These are phyloP conservation scores for Danio aesculapii DNA, from an alignment of 2,797 vertebrate genomes.

Conservation along the genomic window DNA sequence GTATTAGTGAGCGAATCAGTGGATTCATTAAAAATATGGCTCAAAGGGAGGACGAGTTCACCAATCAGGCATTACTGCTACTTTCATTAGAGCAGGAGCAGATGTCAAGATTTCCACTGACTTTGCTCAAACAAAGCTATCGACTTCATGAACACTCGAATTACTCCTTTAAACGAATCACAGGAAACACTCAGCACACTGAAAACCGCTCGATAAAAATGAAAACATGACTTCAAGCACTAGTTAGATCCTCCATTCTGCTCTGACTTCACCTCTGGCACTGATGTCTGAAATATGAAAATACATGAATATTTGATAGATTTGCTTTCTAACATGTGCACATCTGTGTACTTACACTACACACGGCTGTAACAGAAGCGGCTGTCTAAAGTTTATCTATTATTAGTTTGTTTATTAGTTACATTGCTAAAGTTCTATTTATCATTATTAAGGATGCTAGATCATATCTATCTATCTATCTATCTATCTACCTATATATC, in stretches of 20 bases:
- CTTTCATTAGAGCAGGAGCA: not conserved
- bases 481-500: too few relatives aligned
- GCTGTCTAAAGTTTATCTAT: constrained; percentile 20
- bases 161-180: not conserved
- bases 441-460: too few relatives aligned
- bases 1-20: too few relatives aligned
- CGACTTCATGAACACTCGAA: not conserved
- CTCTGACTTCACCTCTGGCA: constrained; percentile 19
- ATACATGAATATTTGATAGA: constrained; percentile 43
- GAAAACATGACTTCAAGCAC: not conserved
- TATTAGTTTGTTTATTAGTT: too few relatives aligned
- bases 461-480: too few relatives aligned
- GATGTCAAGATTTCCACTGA: constrained; percentile 3
- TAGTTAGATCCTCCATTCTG: not conserved
- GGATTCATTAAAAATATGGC: not conserved
- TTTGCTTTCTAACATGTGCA: constrained; percentile 20
- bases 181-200: not conserved
- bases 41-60: not conserved
- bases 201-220: not conserved
- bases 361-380: constrained; percentile 11
- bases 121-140: not conserved
- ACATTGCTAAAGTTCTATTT: too few relatives aligned
- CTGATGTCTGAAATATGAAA: not conserved
- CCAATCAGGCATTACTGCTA: not conserved
- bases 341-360: not conserved